These are phyloP conservation scores for Philonicus albiceps DNA, from an alignment of 2,888 invertebrate genomes.

Conservation along the genomic window DNA sequence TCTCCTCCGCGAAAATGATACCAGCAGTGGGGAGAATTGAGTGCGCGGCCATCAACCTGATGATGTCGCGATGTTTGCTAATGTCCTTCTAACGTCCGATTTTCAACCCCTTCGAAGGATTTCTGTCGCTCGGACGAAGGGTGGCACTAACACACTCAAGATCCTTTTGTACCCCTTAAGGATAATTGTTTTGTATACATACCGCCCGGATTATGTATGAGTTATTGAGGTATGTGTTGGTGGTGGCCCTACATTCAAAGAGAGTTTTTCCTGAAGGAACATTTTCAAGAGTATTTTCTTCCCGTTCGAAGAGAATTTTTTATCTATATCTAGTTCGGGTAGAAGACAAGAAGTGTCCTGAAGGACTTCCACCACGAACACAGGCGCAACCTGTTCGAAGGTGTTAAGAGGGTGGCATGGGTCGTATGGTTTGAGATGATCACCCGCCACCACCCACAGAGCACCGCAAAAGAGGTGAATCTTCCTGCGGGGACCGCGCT, in stretches of 20 bases:
- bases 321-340: not conserved
- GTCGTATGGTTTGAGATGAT: not conserved
- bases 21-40: not conserved
- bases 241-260: constrained; percentile 3
- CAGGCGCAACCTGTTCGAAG: not conserved
- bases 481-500: not conserved
- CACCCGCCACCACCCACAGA: not conserved
- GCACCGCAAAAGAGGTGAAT: not conserved
- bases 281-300: constrained; percentile 20
- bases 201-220: not conserved
- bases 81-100: not conserved
- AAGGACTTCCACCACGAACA: not conserved
- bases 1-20: not conserved
- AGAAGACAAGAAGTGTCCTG: not conserved
- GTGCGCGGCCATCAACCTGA: constrained; percentile 42
- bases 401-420: not conserved
- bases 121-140: not conserved
- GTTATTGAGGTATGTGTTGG: not conserved
- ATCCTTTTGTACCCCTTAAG: not conserved
- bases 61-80: constrained; percentile 1
- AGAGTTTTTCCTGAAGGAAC: not conserved
- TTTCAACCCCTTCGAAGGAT: not conserved
- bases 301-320: not conserved
- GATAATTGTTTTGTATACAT: not conserved
- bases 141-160: not conserved